Conservation (phyloP, 2,888 invertebrate genomes). For the Ectropis crepuscularia region DNA sequence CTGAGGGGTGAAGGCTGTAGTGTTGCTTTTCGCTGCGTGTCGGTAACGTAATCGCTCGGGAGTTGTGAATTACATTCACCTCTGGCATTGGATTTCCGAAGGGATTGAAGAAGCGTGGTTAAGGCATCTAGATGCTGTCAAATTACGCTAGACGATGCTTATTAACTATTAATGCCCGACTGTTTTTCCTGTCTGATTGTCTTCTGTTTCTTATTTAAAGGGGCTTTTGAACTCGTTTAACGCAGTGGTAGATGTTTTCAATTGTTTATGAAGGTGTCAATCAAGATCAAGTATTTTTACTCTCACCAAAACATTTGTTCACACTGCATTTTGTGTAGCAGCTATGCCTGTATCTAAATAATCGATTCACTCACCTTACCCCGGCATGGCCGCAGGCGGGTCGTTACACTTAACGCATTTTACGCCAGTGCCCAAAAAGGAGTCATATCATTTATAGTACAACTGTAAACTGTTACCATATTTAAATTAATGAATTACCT, state of each 20-base stretch:
- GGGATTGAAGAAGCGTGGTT: slow-evolving; percentile 38
- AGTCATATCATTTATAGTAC: slow-evolving; percentile 3
- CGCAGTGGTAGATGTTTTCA: too few species aligned
- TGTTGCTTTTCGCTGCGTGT: slow-evolving; percentile 40
- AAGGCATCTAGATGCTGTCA: slow-evolving; percentile 34
- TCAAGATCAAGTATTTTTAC: too few species aligned
- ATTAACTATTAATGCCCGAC: slow-evolving; percentile 28
- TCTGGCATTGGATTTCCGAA: slow-evolving; percentile 55
- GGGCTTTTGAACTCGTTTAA: neutral
- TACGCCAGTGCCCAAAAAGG: slow-evolving; percentile 4
- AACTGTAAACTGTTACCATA: too few species aligned
- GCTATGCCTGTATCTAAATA: neutral
- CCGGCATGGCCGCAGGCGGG: slow-evolving; percentile 28
- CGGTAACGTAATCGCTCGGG: slow-evolving; percentile 53
- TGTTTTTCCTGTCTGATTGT: slow-evolving; percentile 3
- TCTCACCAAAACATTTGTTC: too few species aligned
- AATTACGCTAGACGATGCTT: slow-evolving; percentile 34
- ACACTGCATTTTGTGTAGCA: too few species aligned
- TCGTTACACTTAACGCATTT: slow-evolving; percentile 32
- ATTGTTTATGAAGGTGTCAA: too few species aligned
- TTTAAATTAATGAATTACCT: too few species aligned
- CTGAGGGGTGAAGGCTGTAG: slow-evolving; percentile 17
- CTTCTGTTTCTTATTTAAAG: neutral
- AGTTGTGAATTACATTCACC: slow-evolving; percentile 49
- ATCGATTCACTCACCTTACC: slow-evolving; percentile 11